phyloP scores from a whole-genome alignment of 2,888 invertebrate species.

The Girardia tigrina region DNA sequence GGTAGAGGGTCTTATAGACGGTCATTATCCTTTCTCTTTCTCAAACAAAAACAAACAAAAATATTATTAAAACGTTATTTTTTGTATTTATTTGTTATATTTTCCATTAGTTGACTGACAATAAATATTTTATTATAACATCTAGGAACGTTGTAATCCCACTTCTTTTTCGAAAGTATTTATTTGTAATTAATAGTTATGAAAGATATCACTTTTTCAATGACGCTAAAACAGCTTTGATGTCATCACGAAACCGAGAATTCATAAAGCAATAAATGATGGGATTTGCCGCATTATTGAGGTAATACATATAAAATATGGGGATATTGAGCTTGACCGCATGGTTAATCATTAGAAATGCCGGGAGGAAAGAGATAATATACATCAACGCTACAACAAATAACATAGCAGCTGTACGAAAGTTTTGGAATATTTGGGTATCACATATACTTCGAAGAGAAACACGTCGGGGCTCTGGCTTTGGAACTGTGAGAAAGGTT shows the following conservation, averaged over 20 bases:
- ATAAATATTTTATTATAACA: too few species aligned
- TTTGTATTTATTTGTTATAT: too few species aligned
- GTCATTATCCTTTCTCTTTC: too few species aligned
- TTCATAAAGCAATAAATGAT: conserved; percentile 50
- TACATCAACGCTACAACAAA: conserved; percentile 48
- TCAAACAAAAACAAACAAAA: too few species aligned
- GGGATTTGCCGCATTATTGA: conserved; percentile 49
- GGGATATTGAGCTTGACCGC: conserved; percentile 41
- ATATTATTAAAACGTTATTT: too few species aligned
- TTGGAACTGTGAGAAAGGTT: not conserved
- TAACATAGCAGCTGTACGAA: conserved; percentile 48
- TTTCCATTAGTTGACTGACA: too few species aligned
- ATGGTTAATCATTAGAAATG: conserved; percentile 43
- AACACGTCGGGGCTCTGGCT: not conserved
- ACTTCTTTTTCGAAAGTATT: too few species aligned
- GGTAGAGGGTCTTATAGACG: too few species aligned
- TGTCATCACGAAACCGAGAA: conserved; percentile 44
- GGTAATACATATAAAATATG: conserved; percentile 49
- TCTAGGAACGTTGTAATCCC: too few species aligned
- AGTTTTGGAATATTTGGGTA: conserved; percentile 41
- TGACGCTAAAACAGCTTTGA: not conserved
- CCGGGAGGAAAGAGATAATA: conserved; percentile 45
- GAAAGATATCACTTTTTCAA: not conserved
- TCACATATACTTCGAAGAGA: conserved; percentile 36
- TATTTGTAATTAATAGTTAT: too few species aligned